Evolutionary conservation across 2,113 vertebrate genomes (phyloP).

Genomic region (Psilopsiagon aurifrons): DNA sequence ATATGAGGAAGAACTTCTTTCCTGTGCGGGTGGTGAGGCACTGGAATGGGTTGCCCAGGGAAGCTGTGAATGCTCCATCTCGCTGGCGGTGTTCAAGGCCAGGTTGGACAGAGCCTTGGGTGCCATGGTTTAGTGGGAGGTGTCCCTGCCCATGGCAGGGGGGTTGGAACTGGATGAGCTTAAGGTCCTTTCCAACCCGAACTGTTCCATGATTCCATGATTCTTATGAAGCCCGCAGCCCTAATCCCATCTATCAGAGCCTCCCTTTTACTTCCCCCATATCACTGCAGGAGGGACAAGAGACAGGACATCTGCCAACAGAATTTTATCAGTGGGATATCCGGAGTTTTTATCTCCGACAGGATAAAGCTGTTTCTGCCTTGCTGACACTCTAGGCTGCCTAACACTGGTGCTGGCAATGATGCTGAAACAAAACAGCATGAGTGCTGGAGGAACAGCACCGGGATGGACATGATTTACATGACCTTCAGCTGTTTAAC

Average conservation of each 20-base stretch:
- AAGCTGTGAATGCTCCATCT: too few species aligned
- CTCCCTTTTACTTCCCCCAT: neutral
- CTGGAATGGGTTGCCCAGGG: too few species aligned
- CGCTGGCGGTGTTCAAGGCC: too few species aligned
- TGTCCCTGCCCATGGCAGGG: too few species aligned
- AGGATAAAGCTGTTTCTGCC: neutral
- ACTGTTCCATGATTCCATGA: too few species aligned
- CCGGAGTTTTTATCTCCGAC: neutral
- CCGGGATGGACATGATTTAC: neutral
- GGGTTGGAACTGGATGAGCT: too few species aligned
- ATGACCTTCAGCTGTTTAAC: neutral
- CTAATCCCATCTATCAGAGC: neutral
- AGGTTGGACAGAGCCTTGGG: too few species aligned
- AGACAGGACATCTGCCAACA: neutral
- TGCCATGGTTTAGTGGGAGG: too few species aligned
- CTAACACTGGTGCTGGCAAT: neutral
- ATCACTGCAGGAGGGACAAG: neutral
- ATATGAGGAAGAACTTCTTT: too few species aligned
- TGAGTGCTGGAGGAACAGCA: neutral
- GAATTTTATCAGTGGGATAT: neutral
- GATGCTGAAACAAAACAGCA: neutral
- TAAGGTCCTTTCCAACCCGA: too few species aligned
- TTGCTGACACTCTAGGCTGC: neutral
- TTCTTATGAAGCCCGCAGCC: neutral
- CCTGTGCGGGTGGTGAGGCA: too few species aligned